Evolutionary conservation across 1,140 invertebrate genomes (phyloP).

Genomic region (Leucophenga varia): DNA sequence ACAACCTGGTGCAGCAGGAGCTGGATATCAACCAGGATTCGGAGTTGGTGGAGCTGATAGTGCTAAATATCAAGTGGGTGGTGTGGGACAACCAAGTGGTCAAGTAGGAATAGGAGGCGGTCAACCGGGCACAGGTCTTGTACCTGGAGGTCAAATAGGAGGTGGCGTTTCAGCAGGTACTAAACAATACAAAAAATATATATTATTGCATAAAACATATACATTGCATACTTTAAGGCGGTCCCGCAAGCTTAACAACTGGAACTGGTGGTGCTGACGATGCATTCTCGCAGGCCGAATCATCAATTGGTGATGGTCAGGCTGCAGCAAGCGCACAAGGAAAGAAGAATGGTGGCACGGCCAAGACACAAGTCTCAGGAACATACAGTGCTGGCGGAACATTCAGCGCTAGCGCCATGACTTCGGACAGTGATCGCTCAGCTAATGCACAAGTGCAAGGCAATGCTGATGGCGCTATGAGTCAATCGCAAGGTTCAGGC

Average conservation of each 20-base stretch:
- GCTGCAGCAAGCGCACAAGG: conserved; percentile 75
- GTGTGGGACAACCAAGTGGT: conserved; percentile 7
- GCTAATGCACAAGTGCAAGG: conserved; percentile 72
- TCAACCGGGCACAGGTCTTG: conserved; percentile 2
- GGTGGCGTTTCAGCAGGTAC: conserved; percentile 2
- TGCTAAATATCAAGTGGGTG: too few relatives aligned
- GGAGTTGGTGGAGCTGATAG: too few relatives aligned
- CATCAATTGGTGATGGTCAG: conserved; percentile 68
- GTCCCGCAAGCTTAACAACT: conserved; percentile 11
- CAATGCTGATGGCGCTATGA: conserved; percentile 71
- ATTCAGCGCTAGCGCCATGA: conserved; percentile 79
- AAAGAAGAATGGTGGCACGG: conserved; percentile 67
- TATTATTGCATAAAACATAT: neutral
- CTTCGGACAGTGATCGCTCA: conserved; percentile 71
- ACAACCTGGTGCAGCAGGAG: conserved; percentile 1
- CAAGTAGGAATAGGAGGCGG: neutral
- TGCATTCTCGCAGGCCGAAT: conserved; percentile 74
- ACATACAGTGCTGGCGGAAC: conserved; percentile 73
- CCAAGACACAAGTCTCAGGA: conserved; percentile 78
- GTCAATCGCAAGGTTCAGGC: conserved; percentile 72
- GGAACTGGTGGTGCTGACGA: conserved; percentile 55
- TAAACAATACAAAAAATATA: neutral
- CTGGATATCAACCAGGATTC: conserved; percentile 3
- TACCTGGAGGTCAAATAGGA: too few relatives aligned
- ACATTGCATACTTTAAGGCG: rapidly evolving